Base-by-base conservation (phyloP, 2,888 invertebrate genomes). In the Trisateles emortualis region DNA sequence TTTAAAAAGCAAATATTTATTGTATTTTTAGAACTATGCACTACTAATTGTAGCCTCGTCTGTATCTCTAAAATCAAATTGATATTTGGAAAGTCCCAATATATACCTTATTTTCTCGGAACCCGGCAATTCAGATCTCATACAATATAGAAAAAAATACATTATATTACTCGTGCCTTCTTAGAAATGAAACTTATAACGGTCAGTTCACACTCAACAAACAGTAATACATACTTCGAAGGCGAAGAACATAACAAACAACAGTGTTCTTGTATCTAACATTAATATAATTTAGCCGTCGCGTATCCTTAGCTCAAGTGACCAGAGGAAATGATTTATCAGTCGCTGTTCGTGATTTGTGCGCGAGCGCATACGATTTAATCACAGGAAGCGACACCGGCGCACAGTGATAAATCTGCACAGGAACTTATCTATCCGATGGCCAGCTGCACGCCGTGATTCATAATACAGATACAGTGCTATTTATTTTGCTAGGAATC, bases 341-440 rank as follows among this genome's bases (percentile, higher is more conserved):
- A 87, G 81, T 66, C 63, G 52, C 61, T 58, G 74, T 74, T 76
- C 83, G 84, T 90, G 91, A 90, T 90, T 91, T 89, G 91, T 87
- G 81, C 79, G 64, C 71, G 64, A 64, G 74, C 71, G 72, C 72
- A 71, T 64, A 64, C 83, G 86, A 88, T 89, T 80, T 87, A 86
- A 92, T 91, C 91, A 82, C 92, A 91, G 92, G 92, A 92, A 91
- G 83, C 84, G 76, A 81, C 85, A 79, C 76, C 68, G 64, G 75
- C 68, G 62, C 47, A 52, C 67, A 57, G 64, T 68, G 73, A 72
- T 72, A 72, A 73, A 87, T 86, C 83, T 84, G 71, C 83, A 71
- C 74, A 80, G 89, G 90, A 90, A 90, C 90, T 86, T 88, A 90
- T 90, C 90, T 90, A 88, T 90, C 86, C 77, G 75, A 72, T 76